Evolutionary conservation across 2,797 vertebrate species (phyloP).

Genomic region (Lacerta viridis): DNA sequence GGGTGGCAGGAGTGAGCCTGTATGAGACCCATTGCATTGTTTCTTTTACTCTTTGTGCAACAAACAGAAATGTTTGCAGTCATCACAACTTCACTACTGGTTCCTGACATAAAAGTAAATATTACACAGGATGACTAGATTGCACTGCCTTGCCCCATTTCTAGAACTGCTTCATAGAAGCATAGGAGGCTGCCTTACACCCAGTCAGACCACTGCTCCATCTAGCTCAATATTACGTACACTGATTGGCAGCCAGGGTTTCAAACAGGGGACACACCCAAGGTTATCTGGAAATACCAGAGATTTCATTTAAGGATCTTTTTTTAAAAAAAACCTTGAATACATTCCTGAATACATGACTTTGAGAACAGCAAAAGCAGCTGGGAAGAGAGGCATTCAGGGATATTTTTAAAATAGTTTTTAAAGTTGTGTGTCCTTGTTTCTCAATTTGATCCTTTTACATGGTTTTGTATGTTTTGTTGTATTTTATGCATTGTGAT

Average conservation of each 20-base stretch:
- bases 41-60: not conserved
- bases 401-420: no score
- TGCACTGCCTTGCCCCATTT: slow-evolving; percentile 42
- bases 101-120: not conserved
- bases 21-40: not conserved
- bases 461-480: no score
- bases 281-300: no score
- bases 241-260: no score
- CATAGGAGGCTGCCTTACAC: slow-evolving; percentile 23
- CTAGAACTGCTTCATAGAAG: slow-evolving; percentile 57
- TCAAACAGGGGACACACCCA: no score
- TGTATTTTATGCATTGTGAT: no score
- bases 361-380: no score
- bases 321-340: slow-evolving; percentile 18
- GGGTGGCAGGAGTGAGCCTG: not conserved
- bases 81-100: not conserved
- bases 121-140: not conserved
- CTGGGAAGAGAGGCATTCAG: no score
- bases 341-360: not conserved
- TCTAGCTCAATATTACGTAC: no score
- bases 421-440: no score
- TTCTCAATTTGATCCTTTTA: no score
- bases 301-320: slow-evolving; percentile 2
- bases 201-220: no score
- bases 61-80: not conserved